Evolutionary conservation across 2,797 vertebrate genomes (phyloP).

Genomic region (Cichlasoma orientale): DNA sequence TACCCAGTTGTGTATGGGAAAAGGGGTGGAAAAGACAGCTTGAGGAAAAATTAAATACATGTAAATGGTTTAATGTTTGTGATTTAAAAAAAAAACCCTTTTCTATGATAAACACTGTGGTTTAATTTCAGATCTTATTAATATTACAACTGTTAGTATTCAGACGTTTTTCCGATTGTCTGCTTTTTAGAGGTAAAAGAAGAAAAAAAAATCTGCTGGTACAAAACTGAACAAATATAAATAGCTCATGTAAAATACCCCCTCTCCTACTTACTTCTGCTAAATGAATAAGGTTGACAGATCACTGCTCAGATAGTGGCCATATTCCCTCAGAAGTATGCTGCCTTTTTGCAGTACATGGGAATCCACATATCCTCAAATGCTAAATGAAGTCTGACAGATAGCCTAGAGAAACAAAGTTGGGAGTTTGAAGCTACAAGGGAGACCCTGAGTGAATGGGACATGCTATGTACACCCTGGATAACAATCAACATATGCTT

Average conservation of each 20-base stretch:
- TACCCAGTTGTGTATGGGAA: constrained; percentile 71
- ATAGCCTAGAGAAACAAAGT: constrained; percentile 98
- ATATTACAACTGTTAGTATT: background rate
- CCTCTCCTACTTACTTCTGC: constrained; percentile 79
- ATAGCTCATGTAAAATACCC: constrained; percentile 67
- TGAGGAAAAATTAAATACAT: constrained; percentile 62
- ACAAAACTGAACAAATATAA: constrained; percentile 52
- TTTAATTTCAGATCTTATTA: background rate
- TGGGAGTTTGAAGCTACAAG: constrained; percentile 92
- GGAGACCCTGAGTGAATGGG: constrained; percentile 97
- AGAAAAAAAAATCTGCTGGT: constrained; percentile 13
- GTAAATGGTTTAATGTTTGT: constrained; percentile 36
- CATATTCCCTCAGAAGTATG: constrained; percentile 83
- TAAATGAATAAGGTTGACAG: constrained; percentile 92
- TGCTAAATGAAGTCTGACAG: constrained; percentile 99
- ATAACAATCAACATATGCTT: constrained; percentile 99
- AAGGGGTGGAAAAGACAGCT: constrained; percentile 72
- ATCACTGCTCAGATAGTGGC: constrained; percentile 92
- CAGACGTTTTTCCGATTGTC: background rate
- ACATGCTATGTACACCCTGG: constrained; percentile 95
- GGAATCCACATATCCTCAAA: constrained; percentile 90
- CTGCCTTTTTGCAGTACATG: constrained; percentile 92
- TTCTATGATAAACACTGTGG: background rate
- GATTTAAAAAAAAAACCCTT: constrained; percentile 14
- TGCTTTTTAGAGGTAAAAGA: constrained; percentile 12